phyloP scores from a whole-genome alignment of 2,888 invertebrate genomes.

The Rhimphoctona megacephalus region DNA sequence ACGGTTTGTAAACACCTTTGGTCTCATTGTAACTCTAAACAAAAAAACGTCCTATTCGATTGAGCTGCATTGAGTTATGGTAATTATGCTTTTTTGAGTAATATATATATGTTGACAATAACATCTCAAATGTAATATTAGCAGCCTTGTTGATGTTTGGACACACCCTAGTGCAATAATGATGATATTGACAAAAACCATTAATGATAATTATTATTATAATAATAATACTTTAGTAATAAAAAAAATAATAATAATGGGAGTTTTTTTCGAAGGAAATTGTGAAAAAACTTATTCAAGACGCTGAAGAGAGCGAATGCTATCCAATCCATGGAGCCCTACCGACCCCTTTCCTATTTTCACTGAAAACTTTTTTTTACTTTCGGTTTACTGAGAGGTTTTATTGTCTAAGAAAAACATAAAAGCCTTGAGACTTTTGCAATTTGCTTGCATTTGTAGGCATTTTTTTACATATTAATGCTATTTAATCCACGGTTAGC shows the following conservation, averaged over 20 bases:
- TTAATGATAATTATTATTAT: conserved; percentile 16
- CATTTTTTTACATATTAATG: too few species aligned
- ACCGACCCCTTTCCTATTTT: neutral
- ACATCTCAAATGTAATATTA: conserved; percentile 17
- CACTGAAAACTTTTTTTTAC: neutral
- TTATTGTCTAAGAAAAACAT: too few species aligned
- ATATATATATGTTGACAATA: conserved; percentile 17
- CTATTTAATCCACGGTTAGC: too few species aligned
- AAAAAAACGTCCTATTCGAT: conserved; percentile 3
- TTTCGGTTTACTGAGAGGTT: neutral
- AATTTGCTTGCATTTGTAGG: too few species aligned
- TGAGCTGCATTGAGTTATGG: conserved; percentile 2
- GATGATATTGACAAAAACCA: conserved; percentile 23
- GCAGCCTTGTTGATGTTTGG: conserved; percentile 24
- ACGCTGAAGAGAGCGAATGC: too few species aligned
- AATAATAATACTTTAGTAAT: conserved; percentile 2
- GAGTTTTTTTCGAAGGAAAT: neutral
- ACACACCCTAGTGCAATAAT: conserved; percentile 30
- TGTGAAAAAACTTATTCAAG: neutral
- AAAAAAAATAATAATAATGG: neutral
- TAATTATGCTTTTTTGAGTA: conserved; percentile 35
- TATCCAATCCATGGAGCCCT: neutral
- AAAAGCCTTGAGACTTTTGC: neutral
- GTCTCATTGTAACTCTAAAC: neutral
- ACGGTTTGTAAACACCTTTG: conserved; percentile 3